Evolutionary conservation across 1,140 invertebrate species (phyloP).

Genomic region (Cydia splendana): DNA sequence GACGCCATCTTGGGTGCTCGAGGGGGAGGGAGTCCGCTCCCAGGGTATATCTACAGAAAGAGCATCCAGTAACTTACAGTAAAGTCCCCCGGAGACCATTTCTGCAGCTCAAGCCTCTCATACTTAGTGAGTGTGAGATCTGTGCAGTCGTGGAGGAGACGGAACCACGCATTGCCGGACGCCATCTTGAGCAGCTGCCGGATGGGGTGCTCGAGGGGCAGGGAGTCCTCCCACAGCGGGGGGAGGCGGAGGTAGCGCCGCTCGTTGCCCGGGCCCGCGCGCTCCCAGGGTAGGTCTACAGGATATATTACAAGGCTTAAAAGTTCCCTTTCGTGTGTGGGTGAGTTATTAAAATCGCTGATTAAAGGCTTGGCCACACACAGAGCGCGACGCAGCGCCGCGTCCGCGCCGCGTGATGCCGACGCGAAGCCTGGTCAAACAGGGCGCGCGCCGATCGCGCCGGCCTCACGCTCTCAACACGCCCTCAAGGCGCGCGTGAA

Average conservation of each 20-base stretch:
- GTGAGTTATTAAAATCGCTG: too few relatives aligned
- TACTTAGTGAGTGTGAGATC: constrained; percentile 79
- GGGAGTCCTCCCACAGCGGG: constrained; percentile 51
- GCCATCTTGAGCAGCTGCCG: constrained; percentile 64
- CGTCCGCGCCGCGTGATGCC: too few relatives aligned
- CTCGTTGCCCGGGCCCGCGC: constrained; percentile 82
- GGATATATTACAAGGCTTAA: not conserved
- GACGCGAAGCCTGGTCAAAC: too few relatives aligned
- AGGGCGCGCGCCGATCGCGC: too few relatives aligned
- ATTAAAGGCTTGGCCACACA: too few relatives aligned
- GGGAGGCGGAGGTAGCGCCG: constrained; percentile 82
- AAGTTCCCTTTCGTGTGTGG: not conserved
- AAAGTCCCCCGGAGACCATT: constrained; percentile 84
- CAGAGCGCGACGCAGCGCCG: too few relatives aligned
- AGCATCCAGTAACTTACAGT: constrained; percentile 64
- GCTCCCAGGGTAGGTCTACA: constrained; percentile 80
- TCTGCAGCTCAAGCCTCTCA: constrained; percentile 82
- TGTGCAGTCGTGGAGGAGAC: constrained; percentile 83
- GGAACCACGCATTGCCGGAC: constrained; percentile 78
- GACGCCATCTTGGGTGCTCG: constrained; percentile 72
- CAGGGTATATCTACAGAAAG: too few relatives aligned
- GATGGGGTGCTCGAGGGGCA: constrained; percentile 48
- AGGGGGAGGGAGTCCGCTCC: constrained; percentile 40
- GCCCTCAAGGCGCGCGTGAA: too few relatives aligned
- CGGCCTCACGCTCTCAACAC: too few relatives aligned